Percentiles rank a stretch among this genome's conserved stretches.
Conservation (phyloP, 2,797 vertebrate species). For the Sebastes wilsoni region DNA sequence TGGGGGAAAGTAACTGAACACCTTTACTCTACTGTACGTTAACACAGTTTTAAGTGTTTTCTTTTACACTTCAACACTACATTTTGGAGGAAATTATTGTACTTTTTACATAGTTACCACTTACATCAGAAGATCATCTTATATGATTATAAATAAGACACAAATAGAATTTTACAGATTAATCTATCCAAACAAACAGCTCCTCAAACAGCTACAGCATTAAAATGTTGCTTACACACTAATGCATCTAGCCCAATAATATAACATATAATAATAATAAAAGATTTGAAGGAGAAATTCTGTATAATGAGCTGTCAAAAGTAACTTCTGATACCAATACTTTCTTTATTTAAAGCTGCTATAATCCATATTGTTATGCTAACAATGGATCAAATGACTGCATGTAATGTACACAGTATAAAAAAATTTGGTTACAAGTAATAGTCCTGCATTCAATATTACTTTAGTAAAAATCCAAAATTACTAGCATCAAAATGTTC, state of each 20-base stretch:
- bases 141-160: not conserved
- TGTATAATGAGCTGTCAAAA: not conserved
- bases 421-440: not conserved
- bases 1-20: not conserved
- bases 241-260: not conserved
- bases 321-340: not conserved
- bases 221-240: not conserved
- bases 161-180: not conserved
- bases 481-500: not conserved
- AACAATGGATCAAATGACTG: not conserved
- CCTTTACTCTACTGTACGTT: not conserved
- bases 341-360: not conserved
- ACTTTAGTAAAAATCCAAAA: not conserved
- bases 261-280: not conserved
- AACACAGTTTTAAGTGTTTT: not conserved
- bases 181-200: not conserved
- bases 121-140: not conserved
- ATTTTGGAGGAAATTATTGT: not conserved
- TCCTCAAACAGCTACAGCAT: not conserved
- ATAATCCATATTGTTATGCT: not conserved
- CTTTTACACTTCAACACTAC: not conserved
- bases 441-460: too few relatives aligned
- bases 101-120: not conserved
- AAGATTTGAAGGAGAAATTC: not conserved
- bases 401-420: not conserved